Conservation (phyloP, 2,888 invertebrate genomes). For the Sepiola atlantica region DNA sequence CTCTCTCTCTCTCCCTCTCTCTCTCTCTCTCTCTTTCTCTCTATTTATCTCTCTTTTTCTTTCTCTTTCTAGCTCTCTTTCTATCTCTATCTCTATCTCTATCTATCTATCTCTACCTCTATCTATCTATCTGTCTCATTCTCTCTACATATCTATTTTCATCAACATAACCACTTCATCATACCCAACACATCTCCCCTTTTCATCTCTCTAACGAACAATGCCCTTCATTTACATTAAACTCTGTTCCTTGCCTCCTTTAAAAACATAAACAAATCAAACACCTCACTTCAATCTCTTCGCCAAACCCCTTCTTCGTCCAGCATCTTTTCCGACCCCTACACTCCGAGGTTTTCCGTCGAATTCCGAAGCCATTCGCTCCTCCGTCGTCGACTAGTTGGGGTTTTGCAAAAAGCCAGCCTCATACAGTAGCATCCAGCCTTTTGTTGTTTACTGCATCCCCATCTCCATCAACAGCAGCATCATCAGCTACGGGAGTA, state of each 20-base stretch:
- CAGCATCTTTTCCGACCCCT: background rate
- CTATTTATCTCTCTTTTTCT: background rate
- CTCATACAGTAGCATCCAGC: background rate
- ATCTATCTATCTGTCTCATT: background rate
- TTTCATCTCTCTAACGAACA: background rate
- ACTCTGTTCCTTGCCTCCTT: background rate
- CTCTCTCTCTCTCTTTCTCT: background rate
- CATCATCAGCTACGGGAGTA: background rate
- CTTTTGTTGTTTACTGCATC: background rate
- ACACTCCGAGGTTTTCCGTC: background rate
- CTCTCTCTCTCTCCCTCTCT: background rate
- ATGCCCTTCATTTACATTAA: background rate
- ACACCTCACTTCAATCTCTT: background rate
- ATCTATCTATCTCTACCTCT: background rate
- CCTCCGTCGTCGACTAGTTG: background rate
- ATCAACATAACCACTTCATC: background rate
- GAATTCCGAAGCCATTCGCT: background rate
- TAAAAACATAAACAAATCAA: too few species aligned
- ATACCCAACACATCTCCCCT: background rate
- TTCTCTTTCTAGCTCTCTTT: background rate
- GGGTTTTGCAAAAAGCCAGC: background rate
- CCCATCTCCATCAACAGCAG: background rate
- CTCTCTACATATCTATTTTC: background rate
- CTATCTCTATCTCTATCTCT: background rate
- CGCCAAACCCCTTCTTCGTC: background rate